These are phyloP conservation scores for Bursaphelenchus mucronatus DNA, from an alignment of 1,140 invertebrate genomes.

Conservation along the genomic window DNA sequence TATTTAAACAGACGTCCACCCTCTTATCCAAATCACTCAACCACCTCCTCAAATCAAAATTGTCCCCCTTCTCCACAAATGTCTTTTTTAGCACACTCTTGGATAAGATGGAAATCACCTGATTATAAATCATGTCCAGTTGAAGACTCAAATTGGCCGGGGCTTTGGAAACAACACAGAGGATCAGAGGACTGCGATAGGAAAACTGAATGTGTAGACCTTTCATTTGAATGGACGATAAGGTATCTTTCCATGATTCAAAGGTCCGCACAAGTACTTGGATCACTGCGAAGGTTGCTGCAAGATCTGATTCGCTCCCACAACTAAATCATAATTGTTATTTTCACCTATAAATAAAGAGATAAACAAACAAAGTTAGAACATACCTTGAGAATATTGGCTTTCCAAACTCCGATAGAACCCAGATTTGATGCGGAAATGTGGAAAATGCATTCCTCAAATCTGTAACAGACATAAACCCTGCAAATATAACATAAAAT, in stretches of 20 bases:
- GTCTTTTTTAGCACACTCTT: constrained; percentile 26
- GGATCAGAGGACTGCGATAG: constrained; percentile 40
- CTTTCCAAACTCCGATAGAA: constrained; percentile 48
- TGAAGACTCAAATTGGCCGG: constrained; percentile 41
- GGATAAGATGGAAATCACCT: constrained; percentile 36
- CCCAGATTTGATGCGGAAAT: constrained; percentile 34
- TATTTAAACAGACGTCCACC: constrained; percentile 39
- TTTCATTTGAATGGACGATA: constrained; percentile 34
- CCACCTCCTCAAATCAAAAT: constrained; percentile 43
- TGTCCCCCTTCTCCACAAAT: constrained; percentile 37
- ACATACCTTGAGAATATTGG: constrained; percentile 44
- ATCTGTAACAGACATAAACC: neutral
- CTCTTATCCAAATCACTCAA: constrained; percentile 37
- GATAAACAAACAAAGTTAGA: constrained; percentile 17
- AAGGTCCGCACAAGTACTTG: constrained; percentile 32
- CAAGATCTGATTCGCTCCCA: constrained; percentile 35
- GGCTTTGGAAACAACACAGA: constrained; percentile 38
- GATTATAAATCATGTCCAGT: constrained; percentile 46
- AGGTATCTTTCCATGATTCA: constrained; percentile 34
- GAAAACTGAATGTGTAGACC: constrained; percentile 37
- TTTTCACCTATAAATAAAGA: constrained; percentile 8
- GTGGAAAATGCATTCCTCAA: constrained; percentile 3
- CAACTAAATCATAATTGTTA: constrained; percentile 23
- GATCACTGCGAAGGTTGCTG: constrained; percentile 36
- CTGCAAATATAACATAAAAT: no score